Percentiles rank a stretch among this genome's conserved stretches.
Conservation (phyloP, 2,888 invertebrate genomes). For the Ectemnius cavifrons region DNA sequence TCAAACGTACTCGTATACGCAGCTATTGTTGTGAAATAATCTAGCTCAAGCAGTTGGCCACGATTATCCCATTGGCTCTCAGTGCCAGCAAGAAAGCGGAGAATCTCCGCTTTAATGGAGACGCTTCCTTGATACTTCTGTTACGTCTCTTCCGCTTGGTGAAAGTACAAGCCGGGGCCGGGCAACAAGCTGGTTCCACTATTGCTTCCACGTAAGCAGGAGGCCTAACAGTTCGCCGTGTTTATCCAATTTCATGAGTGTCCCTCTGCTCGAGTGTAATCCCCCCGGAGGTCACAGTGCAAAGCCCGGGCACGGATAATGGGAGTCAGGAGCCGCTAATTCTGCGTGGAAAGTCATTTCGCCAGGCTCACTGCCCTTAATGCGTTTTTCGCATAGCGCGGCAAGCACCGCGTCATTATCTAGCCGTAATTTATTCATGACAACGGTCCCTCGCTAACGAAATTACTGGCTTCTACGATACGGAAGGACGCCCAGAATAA, state of each 20-base stretch:
- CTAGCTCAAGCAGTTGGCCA: constrained; percentile 36
- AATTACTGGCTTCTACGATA: not conserved
- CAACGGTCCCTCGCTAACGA: constrained; percentile 6
- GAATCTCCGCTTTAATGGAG: constrained; percentile 48
- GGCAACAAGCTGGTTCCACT: too few species aligned
- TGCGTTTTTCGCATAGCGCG: constrained; percentile 2
- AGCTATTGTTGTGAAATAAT: constrained; percentile 69
- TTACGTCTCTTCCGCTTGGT: not conserved
- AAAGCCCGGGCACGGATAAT: not conserved
- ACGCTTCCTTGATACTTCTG: constrained; percentile 36
- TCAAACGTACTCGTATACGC: constrained; percentile 50
- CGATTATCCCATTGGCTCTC: constrained; percentile 41
- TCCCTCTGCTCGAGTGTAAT: constrained; percentile 22
- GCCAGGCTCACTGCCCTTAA: constrained; percentile 2
- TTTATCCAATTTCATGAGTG: constrained; percentile 31
- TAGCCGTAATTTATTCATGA: constrained; percentile 7
- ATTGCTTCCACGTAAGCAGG: not conserved
- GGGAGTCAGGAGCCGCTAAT: constrained; percentile 4
- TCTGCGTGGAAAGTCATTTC: constrained; percentile 7
- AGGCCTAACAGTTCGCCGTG: constrained; percentile 11
- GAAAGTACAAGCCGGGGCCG: too few species aligned
- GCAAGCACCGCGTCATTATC: constrained; percentile 1
- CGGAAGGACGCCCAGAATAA: not conserved
- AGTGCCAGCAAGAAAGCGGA: constrained; percentile 15
- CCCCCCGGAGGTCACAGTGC: constrained; percentile 10